Evolutionary conservation across 2,888 invertebrate genomes (phyloP).

Genomic region (Monochamus alternatus): DNA sequence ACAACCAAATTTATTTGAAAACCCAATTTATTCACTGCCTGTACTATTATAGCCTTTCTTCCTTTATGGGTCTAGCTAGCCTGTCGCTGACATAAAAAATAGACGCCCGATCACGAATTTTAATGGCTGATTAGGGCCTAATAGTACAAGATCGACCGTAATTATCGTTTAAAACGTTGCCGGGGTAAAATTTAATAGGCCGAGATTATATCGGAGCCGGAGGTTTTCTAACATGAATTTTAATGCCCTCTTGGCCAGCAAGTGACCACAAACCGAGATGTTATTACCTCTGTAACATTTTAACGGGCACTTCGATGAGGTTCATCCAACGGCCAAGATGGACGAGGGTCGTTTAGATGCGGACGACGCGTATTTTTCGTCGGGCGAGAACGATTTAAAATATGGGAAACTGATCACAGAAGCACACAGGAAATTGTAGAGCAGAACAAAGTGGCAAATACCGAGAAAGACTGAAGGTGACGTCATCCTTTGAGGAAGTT

Average conservation of each 20-base stretch:
- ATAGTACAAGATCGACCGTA: conserved; percentile 28
- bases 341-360: not conserved
- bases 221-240: conserved; percentile 33
- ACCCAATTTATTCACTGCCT: not conserved
- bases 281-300: conserved; percentile 28
- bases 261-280: conserved; percentile 27
- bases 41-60: not conserved
- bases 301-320: conserved; percentile 7
- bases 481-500: too few species aligned
- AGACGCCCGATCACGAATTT: conserved; percentile 27
- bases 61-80: conserved; percentile 12
- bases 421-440: too few species aligned
- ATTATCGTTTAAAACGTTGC: conserved; percentile 21
- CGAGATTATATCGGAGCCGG: conserved; percentile 26
- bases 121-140: conserved; percentile 28
- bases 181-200: conserved; percentile 32
- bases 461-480: too few species aligned
- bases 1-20: not conserved
- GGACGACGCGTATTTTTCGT: conserved; percentile 1
- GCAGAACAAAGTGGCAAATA: too few species aligned
- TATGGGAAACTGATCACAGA: not conserved
- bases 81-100: conserved; percentile 14
- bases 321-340: conserved; percentile 1
- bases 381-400: not conserved
- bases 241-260: conserved; percentile 28